Evolutionary conservation across 2,797 vertebrate genomes (phyloP).

Genomic region (Chiroxiphia lanceolata): DNA sequence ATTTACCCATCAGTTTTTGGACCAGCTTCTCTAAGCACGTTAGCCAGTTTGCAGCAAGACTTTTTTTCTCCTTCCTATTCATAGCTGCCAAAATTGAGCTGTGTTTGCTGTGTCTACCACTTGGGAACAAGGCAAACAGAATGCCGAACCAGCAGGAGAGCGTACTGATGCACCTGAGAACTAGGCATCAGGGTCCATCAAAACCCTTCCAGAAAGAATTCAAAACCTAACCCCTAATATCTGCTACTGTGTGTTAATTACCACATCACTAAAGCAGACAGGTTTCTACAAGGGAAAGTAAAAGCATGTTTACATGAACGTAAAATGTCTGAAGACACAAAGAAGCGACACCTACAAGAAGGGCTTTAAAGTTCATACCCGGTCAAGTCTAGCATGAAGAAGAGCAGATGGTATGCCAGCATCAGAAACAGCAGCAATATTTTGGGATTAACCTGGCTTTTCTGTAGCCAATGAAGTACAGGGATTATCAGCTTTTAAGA

Average conservation of each 20-base stretch:
- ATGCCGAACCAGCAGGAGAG: neutral
- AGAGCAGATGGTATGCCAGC: conserved; percentile 53
- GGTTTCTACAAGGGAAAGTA: neutral
- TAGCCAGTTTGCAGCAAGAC: neutral
- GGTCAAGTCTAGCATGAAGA: neutral
- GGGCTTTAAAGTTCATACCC: conserved; percentile 48
- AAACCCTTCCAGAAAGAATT: neutral
- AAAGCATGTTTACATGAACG: neutral
- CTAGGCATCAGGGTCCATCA: neutral
- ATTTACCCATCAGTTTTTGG: neutral
- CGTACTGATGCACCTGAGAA: neutral
- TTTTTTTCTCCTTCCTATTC: neutral
- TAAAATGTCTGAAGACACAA: conserved; percentile 32
- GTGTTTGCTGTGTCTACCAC: neutral
- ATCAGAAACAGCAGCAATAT: conserved; percentile 17
- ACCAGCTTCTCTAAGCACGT: neutral
- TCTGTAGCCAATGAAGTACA: neutral
- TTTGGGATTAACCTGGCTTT: conserved; percentile 54
- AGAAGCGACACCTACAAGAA: conserved; percentile 25
- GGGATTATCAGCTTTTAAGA: conserved; percentile 62
- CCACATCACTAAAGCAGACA: neutral
- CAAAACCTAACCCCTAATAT: neutral
- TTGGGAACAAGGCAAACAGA: neutral
- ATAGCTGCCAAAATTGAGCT: neutral
- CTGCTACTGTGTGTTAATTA: neutral